Percentiles rank a stretch among this genome's conserved stretches.
phyloP scores from a whole-genome alignment of 2,797 vertebrate species.

The Odontamblyopus lacepedii region DNA sequence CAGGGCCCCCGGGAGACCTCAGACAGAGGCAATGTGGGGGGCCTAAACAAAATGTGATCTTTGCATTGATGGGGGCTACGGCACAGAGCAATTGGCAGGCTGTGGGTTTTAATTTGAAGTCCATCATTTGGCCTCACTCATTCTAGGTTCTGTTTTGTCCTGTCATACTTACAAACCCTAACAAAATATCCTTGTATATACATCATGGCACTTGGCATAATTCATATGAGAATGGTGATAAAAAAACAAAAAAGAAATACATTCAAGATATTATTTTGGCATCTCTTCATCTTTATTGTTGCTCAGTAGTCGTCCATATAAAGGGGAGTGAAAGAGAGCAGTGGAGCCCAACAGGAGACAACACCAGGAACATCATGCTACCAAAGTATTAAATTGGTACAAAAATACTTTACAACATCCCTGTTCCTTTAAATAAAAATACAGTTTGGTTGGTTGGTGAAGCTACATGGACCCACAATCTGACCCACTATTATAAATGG shows the following conservation, averaged over 20 bases:
- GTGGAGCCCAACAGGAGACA: constrained; percentile 80
- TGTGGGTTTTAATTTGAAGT: too few species aligned
- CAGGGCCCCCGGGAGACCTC: too few species aligned
- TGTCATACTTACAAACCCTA: too few species aligned
- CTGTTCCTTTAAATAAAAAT: constrained; percentile 99
- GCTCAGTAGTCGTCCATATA: constrained; percentile 73
- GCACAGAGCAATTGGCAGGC: too few species aligned
- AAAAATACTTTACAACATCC: constrained; percentile 99
- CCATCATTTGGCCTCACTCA: too few species aligned
- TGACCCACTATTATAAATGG: constrained; percentile 85
- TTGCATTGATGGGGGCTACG: too few species aligned
- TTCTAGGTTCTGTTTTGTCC: too few species aligned
- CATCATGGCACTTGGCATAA: not conserved
- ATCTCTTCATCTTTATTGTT: constrained; percentile 70
- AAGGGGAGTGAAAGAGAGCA: constrained; percentile 61
- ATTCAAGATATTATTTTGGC: constrained; percentile 36
- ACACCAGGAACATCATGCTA: constrained; percentile 99
- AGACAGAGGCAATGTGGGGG: too few species aligned
- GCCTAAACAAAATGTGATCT: too few species aligned
- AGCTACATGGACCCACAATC: constrained; percentile 78
- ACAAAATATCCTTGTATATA: too few species aligned
- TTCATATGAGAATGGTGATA: not conserved
- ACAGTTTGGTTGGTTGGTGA: constrained; percentile 84
- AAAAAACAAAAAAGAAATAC: not conserved
- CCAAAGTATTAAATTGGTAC: constrained; percentile 99